Evolutionary conservation across 2,113 vertebrate genomes (phyloP), one percentile per base, ranked within the genome.

Genomic region (Mohoua ochrocephala): DNA sequence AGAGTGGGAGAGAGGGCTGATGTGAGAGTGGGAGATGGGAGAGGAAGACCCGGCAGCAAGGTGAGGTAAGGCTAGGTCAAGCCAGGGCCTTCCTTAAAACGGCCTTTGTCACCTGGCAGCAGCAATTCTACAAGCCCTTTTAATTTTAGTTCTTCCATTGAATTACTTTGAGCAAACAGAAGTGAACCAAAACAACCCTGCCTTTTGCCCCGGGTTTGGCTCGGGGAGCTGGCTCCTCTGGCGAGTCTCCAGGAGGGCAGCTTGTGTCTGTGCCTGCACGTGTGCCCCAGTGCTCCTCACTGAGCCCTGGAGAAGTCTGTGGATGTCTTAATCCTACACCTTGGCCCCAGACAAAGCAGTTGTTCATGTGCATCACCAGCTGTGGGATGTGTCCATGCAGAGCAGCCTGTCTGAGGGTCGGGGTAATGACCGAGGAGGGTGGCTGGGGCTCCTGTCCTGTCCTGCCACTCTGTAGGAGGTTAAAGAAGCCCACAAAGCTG

Each of bases 51-150:
- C 13, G 13, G 19, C 18, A 76, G 70, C 30, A 64, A 61, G 21
- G n/a, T 0, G 3, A 83, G 54, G 39, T 35, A 35, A 84, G 47
- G 24, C 23, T 8, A 11, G 68, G 83, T 47, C 42, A 59, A 45
- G 15, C 8, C 14, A 50, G 13, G 10, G 5, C 76, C 47, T 89
- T 70, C 47, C 67, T 77, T 80, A 57, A 69, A 92, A 74, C 3
- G 47, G 82, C 79, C 82, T 95, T 95, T 91, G 70, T 67, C 67
- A 86, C 30, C 76, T 93, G 93, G 71, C 93, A 96, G 53, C 81
- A 80, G 39, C 54, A 90, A 71, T 77, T 69, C 79, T 74, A 47
- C 45, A 20, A 52, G 35, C 35, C 76, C 22, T 78, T 89, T 94
- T 84, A 49, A 35, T 78, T 89, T 91, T 49, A 49, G 20, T 30